Evolutionary conservation across 2,113 vertebrate genomes (phyloP), one percentile per base, ranked within the genome.

Genomic region (Sebastes schlegelii): DNA sequence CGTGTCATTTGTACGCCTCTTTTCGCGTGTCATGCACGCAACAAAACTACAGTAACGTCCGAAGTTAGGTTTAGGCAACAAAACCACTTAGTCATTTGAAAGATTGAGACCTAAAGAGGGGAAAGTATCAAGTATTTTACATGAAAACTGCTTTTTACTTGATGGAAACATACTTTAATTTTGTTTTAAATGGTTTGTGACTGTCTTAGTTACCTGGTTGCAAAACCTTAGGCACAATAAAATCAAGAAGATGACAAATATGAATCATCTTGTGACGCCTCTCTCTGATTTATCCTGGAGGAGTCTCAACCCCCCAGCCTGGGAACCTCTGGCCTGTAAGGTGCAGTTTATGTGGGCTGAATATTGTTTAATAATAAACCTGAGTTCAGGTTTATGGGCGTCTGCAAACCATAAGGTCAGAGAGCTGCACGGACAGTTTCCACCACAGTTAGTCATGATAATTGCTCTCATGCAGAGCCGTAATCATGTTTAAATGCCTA

Each of bases 331-430:
- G 6, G 42, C 5, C 14, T 8, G 4, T 34, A 48, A 67, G 63
- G 55, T 69, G 3, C 4, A 46, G 48, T 63, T 63, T 58, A 68
- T 51, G 68, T 78, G 40, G 67, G 19, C 49, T 51, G 52, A 55
- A 51, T 55, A 49, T 21, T 12, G 21, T 17, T 40, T 63, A 49
- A 68, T 62, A 48, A 80, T 76, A 80, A 72, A 62, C 26, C 21
- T 55, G 34, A 13, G 52, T 5, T 17, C 8, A 51, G 51, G 54
- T 23, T 2, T 23, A 34, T 34, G 34, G 62, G 74, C n/a, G 10
- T 60, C 52, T 73, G 62, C 43, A 61, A 60, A 74, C 82, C 75
- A 52, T 62, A 42, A 72, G 21, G 48, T 73, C 48, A 74, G 58
- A 45, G 49, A 69, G 42, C 68, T 14, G 6, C 57, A 52, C 7